Evolutionary conservation across 2,888 invertebrate genomes (phyloP).

Genomic region (Amphimallon solstitiale): DNA sequence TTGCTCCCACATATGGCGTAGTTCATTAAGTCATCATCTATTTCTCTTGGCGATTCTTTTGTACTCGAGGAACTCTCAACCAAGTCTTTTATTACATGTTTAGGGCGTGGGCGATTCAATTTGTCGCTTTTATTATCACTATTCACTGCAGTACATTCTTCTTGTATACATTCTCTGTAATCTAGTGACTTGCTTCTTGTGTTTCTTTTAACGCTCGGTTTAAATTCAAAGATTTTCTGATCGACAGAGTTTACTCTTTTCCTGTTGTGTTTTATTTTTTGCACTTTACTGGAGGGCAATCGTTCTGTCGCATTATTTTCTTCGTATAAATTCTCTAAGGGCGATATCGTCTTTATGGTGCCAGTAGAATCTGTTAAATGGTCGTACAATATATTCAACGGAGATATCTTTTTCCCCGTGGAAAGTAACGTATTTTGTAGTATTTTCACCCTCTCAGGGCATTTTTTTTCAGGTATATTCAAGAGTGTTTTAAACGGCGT

Average conservation of each 20-base stretch:
- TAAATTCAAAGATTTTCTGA: background rate
- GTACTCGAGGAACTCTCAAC: constrained; percentile 7
- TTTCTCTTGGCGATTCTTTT: constrained; percentile 8
- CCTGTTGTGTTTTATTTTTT: constrained; percentile 5
- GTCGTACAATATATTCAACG: constrained; percentile 28
- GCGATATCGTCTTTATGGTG: constrained; percentile 13
- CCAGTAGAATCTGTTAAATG: background rate
- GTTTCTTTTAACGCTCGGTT: constrained; percentile 12
- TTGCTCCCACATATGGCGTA: constrained; percentile 51
- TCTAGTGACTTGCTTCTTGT: constrained; percentile 34
- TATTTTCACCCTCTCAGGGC: constrained; percentile 35
- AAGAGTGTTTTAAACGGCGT: constrained; percentile 47
- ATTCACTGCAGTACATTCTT: background rate
- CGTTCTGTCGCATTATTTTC: background rate
- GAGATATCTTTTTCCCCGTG: background rate
- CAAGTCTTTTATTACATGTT: background rate
- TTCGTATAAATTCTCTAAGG: constrained; percentile 39
- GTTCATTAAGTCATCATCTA: constrained; percentile 52
- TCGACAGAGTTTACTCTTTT: constrained; percentile 25
- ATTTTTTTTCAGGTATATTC: constrained; percentile 43
- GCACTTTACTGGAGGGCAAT: background rate
- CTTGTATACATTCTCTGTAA: constrained; percentile 8
- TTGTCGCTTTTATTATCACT: constrained; percentile 1
- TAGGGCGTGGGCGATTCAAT: background rate
- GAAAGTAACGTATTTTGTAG: constrained; percentile 17